Conservation (phyloP, 2,888 invertebrate genomes). For the Epistrophe eligans region DNA sequence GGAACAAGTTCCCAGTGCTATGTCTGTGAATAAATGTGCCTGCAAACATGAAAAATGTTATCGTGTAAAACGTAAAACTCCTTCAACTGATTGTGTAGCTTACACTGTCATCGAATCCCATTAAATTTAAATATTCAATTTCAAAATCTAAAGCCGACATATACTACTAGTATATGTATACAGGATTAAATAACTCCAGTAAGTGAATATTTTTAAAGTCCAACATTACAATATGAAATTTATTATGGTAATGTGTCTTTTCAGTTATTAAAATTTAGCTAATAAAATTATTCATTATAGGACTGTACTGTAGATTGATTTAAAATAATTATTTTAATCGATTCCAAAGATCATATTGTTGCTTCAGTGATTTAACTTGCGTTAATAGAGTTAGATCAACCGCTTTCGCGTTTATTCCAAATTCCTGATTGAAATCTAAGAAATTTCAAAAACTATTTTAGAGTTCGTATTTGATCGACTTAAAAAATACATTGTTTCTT, state of each 20-base stretch:
- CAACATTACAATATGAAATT: neutral
- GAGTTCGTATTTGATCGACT: neutral
- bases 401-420: neutral
- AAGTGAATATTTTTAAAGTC: too few species aligned
- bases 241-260: neutral
- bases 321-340: too few species aligned
- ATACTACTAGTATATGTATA: too few species aligned
- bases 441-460: neutral
- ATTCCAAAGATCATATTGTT: neutral
- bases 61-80: too few species aligned
- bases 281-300: too few species aligned
- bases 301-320: too few species aligned
- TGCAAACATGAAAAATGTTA: neutral
- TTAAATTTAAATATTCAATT: neutral
- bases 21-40: neutral
- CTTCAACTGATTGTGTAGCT: neutral
- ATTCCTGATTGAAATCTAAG: neutral
- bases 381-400: neutral
- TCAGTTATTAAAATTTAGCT: too few species aligned
- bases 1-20: neutral
- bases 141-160: neutral
- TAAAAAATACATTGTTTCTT: slow-evolving; percentile 9
- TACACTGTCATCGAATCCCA: neutral
- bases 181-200: too few species aligned
- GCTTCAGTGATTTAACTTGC: neutral